Base-by-base conservation (phyloP, 1,140 invertebrate species). In the Tribolium madens region DNA sequence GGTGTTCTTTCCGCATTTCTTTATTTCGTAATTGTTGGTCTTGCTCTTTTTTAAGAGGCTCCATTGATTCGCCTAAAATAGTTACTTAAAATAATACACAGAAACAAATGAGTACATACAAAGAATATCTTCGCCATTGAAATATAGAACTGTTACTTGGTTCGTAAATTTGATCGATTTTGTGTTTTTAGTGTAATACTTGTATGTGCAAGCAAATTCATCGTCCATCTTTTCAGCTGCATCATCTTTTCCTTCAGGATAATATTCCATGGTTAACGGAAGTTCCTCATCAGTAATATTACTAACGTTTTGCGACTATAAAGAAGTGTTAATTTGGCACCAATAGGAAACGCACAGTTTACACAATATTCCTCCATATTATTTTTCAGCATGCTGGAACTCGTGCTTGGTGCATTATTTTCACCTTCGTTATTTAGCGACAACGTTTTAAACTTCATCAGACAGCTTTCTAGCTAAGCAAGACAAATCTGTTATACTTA, bases 1-100 rank as follows among this genome's bases (percentile, higher is more conserved):
- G 42, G 68, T 84, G 81, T 21, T 80, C 79, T 13, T 82, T 80
- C 42, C 84, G 75, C 83, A 85, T 83, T 71, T 84, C 83, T 72
- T 85, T 84, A 60, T 85, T 85, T 42, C 84, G 73, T 13, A 79
- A 78, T 71, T 84, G 82, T 52, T 85, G 84, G 31, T 85, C 84
- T 3, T 81, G 70, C 64, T 84, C 84, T 36, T 84, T 83, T 48
- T 85, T 85, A 9, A 85, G 53, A 9, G 84, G 84, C 75, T 85
- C 83, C 48, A 81, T 83, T 7, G 79, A 70, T 36, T 84, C 82
- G n/a, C 76, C 79, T 18, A 50, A 48, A 52, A 72, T 31, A 9
- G n/a, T 14, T n/a, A 50, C 26, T 17, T 17, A 72, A 48, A 78
- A 60, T 12, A 76, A 50, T 74, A 0, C 9, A 47, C 4, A 36